These are phyloP conservation scores for Nezara viridula DNA, from an alignment of 2,888 invertebrate species.

Conservation along the genomic window DNA sequence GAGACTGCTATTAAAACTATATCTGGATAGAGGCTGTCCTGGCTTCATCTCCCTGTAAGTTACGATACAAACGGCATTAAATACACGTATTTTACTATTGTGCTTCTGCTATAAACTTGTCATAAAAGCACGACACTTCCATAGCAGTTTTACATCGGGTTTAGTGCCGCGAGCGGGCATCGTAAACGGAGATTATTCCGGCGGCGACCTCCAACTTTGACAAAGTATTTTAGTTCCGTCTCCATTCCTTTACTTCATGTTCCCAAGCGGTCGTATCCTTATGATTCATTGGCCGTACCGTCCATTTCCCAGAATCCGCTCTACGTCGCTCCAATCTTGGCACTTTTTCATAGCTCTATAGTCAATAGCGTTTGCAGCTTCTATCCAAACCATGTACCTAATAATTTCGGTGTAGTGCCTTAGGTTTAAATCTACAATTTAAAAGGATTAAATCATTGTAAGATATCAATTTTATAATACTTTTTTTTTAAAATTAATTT, in stretches of 20 bases:
- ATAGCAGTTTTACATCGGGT: slow-evolving; percentile 53
- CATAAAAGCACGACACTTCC: slow-evolving; percentile 51
- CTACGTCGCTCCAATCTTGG: neutral
- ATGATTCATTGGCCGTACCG: neutral
- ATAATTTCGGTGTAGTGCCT: neutral
- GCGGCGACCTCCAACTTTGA: slow-evolving; percentile 42
- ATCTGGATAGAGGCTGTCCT: slow-evolving; percentile 31
- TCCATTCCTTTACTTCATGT: slow-evolving; percentile 20
- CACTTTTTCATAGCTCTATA: neutral
- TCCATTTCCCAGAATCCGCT: neutral
- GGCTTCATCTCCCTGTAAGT: slow-evolving; percentile 47
- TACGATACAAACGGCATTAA: slow-evolving; percentile 53
- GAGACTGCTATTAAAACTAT: slow-evolving; percentile 45
- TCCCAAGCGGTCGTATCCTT: slow-evolving; percentile 6
- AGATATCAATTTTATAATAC: too few relatives aligned
- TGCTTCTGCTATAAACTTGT: slow-evolving; percentile 54
- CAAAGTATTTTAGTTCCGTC: slow-evolving; percentile 46
- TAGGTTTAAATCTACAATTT: too few relatives aligned
- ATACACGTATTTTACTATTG: slow-evolving; percentile 57
- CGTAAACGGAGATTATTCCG: slow-evolving; percentile 52
- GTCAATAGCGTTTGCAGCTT: neutral
- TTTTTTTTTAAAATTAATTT: too few relatives aligned
- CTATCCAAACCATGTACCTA: neutral
- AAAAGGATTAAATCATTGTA: too few relatives aligned
- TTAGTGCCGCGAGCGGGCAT: slow-evolving; percentile 53